phyloP scores from a whole-genome alignment of 2,888 invertebrate genomes.

The Ptychoptera contaminata region DNA sequence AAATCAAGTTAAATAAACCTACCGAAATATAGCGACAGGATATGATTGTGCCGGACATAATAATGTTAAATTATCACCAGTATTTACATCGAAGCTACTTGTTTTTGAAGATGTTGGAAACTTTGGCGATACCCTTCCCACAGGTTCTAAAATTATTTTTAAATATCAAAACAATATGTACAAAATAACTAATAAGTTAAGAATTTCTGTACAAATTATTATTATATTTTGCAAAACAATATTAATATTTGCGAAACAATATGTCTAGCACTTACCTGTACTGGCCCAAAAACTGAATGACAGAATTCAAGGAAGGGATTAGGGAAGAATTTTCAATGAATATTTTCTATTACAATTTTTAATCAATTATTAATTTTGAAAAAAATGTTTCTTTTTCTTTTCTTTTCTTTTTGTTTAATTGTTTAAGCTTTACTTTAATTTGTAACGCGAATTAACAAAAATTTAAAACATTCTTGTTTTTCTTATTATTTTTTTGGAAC shows the following conservation, averaged over 20 bases:
- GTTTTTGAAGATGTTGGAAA: constrained; percentile 43
- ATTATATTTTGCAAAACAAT: too few relatives aligned
- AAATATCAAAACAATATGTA: too few relatives aligned
- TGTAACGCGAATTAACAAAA: too few relatives aligned
- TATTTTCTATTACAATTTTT: too few relatives aligned
- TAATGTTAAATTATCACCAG: constrained; percentile 39
- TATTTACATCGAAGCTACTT: constrained; percentile 43
- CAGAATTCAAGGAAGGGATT: not conserved
- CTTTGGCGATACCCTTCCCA: constrained; percentile 60
- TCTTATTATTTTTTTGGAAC: constrained; percentile 9
- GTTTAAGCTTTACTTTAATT: too few relatives aligned
- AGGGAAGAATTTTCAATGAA: not conserved
- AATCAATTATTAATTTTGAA: too few relatives aligned
- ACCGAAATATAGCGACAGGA: constrained; percentile 50
- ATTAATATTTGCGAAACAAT: not conserved
- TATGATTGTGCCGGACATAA: constrained; percentile 52
- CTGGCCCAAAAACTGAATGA: not conserved
- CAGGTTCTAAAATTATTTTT: constrained; percentile 39
- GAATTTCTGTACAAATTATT: too few relatives aligned
- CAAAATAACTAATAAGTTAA: too few relatives aligned
- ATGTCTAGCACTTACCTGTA: not conserved
- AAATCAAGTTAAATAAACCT: constrained; percentile 26
- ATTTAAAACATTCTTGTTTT: not conserved
- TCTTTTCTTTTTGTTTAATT: too few relatives aligned
- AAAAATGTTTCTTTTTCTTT: too few relatives aligned